Base-by-base conservation (phyloP, 2,888 invertebrate species). In the Pandemis corylana region DNA sequence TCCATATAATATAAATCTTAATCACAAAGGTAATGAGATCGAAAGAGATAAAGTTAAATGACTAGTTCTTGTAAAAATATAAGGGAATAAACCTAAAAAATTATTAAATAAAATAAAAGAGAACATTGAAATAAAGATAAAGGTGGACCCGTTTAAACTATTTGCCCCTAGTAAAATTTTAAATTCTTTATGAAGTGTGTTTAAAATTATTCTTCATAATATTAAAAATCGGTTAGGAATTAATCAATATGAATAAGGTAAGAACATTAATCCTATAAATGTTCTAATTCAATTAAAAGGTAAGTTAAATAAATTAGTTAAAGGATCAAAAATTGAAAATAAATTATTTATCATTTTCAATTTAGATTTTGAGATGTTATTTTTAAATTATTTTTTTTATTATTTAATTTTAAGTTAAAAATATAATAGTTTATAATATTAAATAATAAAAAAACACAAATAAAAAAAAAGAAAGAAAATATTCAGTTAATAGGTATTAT, bases 11-110 rank as follows among this genome's bases (percentile, higher is more conserved):
- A 96, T 96, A 89, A 96, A 95, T 78, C 91, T 91, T 85, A 96
- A 78, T 95, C 96, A 97, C 86, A 96, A 79, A 0, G 96, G 95
- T 78, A 97, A 71, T 0, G 96, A 95, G 84, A 96, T 81, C 0
- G 95, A 82, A 85, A 97, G 77, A 0, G 96, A 95, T 83, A 96
- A 79, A 9, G 88, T 88, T 92, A 96, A 84, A 86, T 97, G 96
- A 1, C 96, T 96, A 77, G 96, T 95, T 80, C 95, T 94, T 46
- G 96, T 96, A 90, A 97, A 97, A 90, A 96, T 96, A 92, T 96
- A 97, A 0, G 97, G 96, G 3, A 96, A 95, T 92, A 97, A 84
- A 0, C 96, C 96, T 93, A 96, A 85, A 82, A 96, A 95, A 93
- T 96, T 97, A 94, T 96, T 96, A 87, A 96, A 92, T 89, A 96